A percentile compares a stretch with the other conserved stretches of the same genome.
Conservation (phyloP, 2,113 vertebrate genomes). For the Lontra canadensis region DNA sequence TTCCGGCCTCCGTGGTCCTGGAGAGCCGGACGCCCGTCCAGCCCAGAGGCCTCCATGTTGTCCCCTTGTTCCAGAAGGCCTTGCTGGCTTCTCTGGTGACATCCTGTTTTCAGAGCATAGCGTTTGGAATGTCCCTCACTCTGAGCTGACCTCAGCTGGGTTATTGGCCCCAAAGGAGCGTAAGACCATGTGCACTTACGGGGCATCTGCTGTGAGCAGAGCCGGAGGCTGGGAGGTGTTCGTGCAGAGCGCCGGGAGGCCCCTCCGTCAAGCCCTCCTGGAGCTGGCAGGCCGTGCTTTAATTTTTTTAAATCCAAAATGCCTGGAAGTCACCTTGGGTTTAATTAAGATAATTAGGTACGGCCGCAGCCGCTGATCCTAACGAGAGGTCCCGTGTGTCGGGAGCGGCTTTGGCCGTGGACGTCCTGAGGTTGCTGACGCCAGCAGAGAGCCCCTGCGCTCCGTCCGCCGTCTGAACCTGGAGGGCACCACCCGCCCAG, state of each 20-base stretch:
- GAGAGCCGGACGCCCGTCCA: too few species aligned
- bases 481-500: neutral
- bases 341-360: constrained; percentile 58
- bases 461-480: neutral
- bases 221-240: accelerated
- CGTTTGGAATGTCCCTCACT: neutral
- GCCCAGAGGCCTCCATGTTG: accelerated
- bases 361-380: neutral
- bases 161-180: accelerated
- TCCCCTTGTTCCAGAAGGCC: neutral
- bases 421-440: neutral
- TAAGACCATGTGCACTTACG: accelerated
- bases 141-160: neutral
- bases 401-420: neutral
- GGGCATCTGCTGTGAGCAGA: neutral
- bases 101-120: neutral
- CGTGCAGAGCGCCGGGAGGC: accelerated
- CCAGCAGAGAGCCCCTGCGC: neutral
- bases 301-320: neutral
- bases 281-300: neutral
- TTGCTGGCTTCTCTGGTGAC: neutral
- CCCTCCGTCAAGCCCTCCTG: neutral
- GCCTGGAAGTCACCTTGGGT: constrained; percentile 27
- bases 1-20: accelerated
- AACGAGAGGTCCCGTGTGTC: accelerated